phyloP scores from a whole-genome alignment of 2,113 vertebrate species.

The Nicator chloris region DNA sequence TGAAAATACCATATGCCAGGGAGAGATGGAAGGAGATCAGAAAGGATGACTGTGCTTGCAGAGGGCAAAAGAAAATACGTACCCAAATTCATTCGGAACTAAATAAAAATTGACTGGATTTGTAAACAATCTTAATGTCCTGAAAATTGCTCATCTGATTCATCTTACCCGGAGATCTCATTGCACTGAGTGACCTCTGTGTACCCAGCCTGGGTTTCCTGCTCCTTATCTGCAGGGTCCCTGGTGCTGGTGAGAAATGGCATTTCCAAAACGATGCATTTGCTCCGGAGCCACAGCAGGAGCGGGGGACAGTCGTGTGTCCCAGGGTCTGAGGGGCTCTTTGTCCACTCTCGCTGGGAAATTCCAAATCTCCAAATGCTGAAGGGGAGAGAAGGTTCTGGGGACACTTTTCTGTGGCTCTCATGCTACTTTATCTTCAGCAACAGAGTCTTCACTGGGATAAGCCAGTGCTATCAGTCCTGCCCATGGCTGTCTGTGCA shows the following conservation, averaged over 20 bases:
- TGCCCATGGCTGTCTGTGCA: fast-evolving
- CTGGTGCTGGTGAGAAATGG: not conserved
- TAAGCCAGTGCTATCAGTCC: fast-evolving
- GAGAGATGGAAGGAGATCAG: not conserved
- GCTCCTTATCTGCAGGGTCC: not conserved
- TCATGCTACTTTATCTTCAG: not conserved
- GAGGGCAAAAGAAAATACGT: not conserved
- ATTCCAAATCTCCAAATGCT: not conserved
- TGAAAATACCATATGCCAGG: not conserved
- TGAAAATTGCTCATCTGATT: not conserved
- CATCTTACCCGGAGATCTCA: not conserved
- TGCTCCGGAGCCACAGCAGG: not conserved
- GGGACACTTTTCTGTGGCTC: not conserved
- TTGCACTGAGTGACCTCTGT: not conserved
- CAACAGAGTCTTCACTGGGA: not conserved
- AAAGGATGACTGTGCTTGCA: not conserved
- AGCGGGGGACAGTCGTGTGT: fast-evolving
- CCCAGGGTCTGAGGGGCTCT: fast-evolving
- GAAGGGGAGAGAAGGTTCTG: not conserved
- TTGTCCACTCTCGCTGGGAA: not conserved
- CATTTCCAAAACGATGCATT: not conserved
- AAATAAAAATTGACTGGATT: conserved; percentile 4
- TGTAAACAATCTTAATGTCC: not conserved
- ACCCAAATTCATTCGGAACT: not conserved
- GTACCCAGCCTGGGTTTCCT: not conserved